Conservation (phyloP, 2,113 vertebrate genomes). For the Myrmophylax atrothorax region DNA sequence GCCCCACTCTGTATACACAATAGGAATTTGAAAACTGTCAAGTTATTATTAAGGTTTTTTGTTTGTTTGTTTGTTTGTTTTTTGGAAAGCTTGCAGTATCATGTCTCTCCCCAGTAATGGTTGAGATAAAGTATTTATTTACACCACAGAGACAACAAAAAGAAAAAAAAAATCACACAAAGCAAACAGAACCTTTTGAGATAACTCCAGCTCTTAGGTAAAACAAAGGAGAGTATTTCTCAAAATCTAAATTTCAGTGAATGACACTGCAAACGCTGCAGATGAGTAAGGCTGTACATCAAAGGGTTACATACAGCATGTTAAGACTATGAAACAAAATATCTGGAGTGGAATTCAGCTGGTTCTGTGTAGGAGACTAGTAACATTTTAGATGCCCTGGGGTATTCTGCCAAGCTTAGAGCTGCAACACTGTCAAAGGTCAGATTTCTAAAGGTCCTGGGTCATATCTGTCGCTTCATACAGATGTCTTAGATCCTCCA, state of each 20-base stretch:
- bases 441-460: not conserved
- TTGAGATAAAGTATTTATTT: not conserved
- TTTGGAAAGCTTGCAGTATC: not conserved
- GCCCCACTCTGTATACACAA: not conserved
- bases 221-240: not conserved
- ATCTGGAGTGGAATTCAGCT: not conserved
- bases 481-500: not conserved
- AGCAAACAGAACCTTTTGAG: not conserved
- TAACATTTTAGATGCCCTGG: not conserved
- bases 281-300: not conserved
- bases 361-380: not conserved
- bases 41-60: not conserved
- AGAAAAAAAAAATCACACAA: not conserved
- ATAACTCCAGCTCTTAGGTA: not conserved
- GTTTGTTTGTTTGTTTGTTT: not conserved
- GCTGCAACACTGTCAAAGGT: not conserved
- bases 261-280: not conserved
- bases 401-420: not conserved
- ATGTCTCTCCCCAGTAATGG: not conserved
- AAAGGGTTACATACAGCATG: not conserved
- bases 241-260: not conserved
- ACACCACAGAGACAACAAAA: not conserved
- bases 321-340: not conserved
- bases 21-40: not conserved
- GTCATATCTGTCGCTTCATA: not conserved